Evolutionary conservation across 2,113 vertebrate genomes (phyloP).

Genomic region (Trematocara unimaculatum): DNA sequence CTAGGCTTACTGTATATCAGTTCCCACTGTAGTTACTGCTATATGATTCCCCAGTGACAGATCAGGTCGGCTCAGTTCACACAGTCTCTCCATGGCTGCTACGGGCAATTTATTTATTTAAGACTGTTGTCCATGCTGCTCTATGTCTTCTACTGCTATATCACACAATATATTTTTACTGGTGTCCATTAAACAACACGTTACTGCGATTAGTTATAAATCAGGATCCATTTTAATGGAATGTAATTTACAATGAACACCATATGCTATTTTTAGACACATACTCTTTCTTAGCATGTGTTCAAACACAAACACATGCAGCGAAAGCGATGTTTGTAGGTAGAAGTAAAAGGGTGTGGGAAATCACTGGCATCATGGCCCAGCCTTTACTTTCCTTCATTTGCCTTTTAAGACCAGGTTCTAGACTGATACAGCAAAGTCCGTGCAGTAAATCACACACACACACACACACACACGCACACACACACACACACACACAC

Average conservation of each 20-base stretch:
- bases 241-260: background rate
- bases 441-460: background rate
- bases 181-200: background rate
- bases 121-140: background rate
- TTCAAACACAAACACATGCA: background rate
- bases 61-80: conserved; percentile 11
- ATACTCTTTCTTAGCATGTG: background rate
- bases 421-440: background rate
- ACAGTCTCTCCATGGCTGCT: background rate
- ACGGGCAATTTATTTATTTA: background rate
- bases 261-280: background rate
- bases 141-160: background rate
- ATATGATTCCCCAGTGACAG: conserved; percentile 10
- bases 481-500: accelerated
- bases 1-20: background rate
- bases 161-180: background rate
- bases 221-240: background rate
- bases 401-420: background rate
- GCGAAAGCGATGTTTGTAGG: background rate
- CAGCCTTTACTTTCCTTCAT: background rate
- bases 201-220: background rate
- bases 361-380: background rate
- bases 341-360: background rate
- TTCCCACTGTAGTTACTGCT: conserved; percentile 21
- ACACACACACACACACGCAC: background rate